phyloP scores from a whole-genome alignment of 53 echinoderm and acorn worm genomes.

The Luidia sarsii region DNA sequence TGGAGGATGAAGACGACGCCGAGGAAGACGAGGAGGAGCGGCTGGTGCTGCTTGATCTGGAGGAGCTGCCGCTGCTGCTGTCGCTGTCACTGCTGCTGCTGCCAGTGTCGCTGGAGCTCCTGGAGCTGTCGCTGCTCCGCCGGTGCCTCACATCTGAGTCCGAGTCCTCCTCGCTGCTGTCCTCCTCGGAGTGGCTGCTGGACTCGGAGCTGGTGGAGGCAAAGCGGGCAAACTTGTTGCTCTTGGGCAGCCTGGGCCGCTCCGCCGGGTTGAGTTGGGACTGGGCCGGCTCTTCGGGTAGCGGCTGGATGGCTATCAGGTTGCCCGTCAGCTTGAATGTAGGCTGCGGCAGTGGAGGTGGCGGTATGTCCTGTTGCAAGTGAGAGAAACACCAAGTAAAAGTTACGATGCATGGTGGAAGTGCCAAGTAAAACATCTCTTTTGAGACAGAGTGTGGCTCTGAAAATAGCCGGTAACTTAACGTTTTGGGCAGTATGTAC shows the following conservation, averaged over 20 bases:
- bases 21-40: slow-evolving; percentile 39
- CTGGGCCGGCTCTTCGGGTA: slow-evolving; percentile 41
- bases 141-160: not conserved
- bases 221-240: slow-evolving; percentile 53
- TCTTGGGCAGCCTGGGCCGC: slow-evolving; percentile 33
- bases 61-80: slow-evolving; percentile 17
- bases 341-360: slow-evolving; percentile 45
- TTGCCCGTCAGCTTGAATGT: slow-evolving; percentile 66
- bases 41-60: slow-evolving; percentile 9
- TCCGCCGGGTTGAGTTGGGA: slow-evolving; percentile 22
- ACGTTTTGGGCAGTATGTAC: too few species aligned
- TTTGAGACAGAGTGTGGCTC: too few species aligned
- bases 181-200: slow-evolving; percentile 16
- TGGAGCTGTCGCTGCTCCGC: not conserved
- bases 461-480: too few species aligned
- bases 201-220: slow-evolving; percentile 21
- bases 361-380: slow-evolving; percentile 30
- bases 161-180: slow-evolving; percentile 23
- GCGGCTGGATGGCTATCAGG: slow-evolving; percentile 70
- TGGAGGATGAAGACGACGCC: slow-evolving; percentile 52
- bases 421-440: too few species aligned
- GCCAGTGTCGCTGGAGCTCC: slow-evolving; percentile 23
- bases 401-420: not conserved
- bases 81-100: slow-evolving; percentile 28
- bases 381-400: not conserved